Evolutionary conservation across 2,888 invertebrate species (phyloP).

Genomic region (Amphipoea oculea): DNA sequence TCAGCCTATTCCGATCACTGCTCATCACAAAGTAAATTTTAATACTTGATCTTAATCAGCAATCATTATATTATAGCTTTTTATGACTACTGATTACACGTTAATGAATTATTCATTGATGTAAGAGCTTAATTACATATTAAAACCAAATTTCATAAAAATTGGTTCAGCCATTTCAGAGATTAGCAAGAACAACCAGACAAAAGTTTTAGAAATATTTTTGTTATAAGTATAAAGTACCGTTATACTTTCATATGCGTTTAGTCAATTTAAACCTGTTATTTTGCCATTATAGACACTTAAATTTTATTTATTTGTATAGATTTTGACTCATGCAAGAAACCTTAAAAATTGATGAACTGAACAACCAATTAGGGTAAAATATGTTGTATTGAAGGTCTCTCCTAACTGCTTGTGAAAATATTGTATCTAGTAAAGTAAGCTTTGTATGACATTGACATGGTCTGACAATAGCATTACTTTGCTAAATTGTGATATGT

Average conservation of each 20-base stretch:
- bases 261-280: neutral
- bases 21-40: too few relatives aligned
- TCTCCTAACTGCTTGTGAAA: slow-evolving; percentile 5
- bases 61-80: neutral
- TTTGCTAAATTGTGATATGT: slow-evolving; percentile 14
- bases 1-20: too few relatives aligned
- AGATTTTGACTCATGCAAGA: neutral
- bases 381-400: slow-evolving; percentile 31
- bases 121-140: neutral
- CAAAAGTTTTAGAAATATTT: neutral
- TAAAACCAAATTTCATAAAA: neutral
- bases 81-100: neutral
- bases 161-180: neutral
- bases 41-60: neutral
- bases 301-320: too few relatives aligned
- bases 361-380: slow-evolving; percentile 5
- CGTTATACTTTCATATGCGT: neutral
- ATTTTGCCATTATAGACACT: too few relatives aligned
- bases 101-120: neutral
- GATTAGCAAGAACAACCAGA: neutral
- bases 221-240: neutral
- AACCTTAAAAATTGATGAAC: neutral
- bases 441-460: slow-evolving; percentile 29
- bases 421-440: slow-evolving; percentile 9
- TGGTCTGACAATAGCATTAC: slow-evolving; percentile 26